These are phyloP conservation scores for Belonocnema kinseyi DNA, from an alignment of 1,140 invertebrate species.

Conservation along the genomic window DNA sequence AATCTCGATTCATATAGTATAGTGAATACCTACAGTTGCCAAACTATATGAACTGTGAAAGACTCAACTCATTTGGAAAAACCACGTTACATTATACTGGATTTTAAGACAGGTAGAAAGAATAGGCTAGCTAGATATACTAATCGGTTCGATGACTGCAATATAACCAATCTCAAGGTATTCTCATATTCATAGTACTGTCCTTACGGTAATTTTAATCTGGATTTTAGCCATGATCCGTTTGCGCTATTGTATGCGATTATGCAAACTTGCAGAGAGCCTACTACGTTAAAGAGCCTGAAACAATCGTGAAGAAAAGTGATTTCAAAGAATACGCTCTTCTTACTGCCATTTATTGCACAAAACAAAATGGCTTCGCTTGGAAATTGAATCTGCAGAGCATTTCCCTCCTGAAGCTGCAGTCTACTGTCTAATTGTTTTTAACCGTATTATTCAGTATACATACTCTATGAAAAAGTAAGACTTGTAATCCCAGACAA, in stretches of 20 bases:
- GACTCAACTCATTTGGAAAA: slow-evolving; percentile 43
- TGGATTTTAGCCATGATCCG: slow-evolving; percentile 32
- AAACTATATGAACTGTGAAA: slow-evolving; percentile 48
- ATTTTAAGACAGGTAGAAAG: slow-evolving; percentile 50
- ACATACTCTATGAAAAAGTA: too few species aligned
- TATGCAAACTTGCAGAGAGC: background rate
- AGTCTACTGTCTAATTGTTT: too few species aligned
- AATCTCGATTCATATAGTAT: slow-evolving; percentile 39
- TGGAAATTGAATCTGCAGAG: too few species aligned
- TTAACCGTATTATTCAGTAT: too few species aligned
- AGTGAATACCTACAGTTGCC: slow-evolving; percentile 47
- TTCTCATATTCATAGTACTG: slow-evolving; percentile 36
- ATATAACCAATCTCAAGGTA: slow-evolving; percentile 36
- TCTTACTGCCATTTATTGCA: too few species aligned
- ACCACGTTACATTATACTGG: slow-evolving; percentile 53
- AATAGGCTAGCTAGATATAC: slow-evolving; percentile 37
- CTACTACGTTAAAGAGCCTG: background rate
- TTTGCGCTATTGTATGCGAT: slow-evolving; percentile 30
- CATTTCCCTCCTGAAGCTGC: too few species aligned
- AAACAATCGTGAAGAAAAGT: background rate
- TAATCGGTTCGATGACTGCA: slow-evolving; percentile 53
- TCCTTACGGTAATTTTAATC: slow-evolving; percentile 35
- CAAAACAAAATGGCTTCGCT: too few species aligned
- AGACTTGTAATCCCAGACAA: too few species aligned
- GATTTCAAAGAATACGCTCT: background rate